Percentiles rank a stretch among this genome's conserved stretches.
phyloP scores from a whole-genome alignment of 2,113 vertebrate species.

The Osmerus eperlanus region DNA sequence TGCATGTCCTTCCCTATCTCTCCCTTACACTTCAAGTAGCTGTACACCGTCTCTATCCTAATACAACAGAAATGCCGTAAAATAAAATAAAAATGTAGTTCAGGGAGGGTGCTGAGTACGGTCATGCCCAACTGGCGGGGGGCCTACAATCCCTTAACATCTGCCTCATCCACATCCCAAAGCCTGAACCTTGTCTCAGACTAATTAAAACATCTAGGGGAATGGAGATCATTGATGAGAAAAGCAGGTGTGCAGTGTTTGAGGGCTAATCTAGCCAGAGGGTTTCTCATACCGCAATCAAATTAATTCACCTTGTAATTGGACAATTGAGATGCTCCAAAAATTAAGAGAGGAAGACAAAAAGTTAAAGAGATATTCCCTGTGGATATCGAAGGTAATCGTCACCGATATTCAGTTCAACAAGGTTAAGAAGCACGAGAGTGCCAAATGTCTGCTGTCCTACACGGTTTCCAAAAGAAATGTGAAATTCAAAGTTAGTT shows the following conservation, averaged over 20 bases:
- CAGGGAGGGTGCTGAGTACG: conserved; percentile 31
- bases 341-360: background rate
- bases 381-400: background rate
- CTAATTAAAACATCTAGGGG: conserved; percentile 55
- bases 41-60: background rate
- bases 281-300: conserved; percentile 21
- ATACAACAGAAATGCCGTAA: background rate
- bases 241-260: conserved; percentile 50
- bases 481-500: too few relatives aligned
- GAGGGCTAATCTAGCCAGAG: conserved; percentile 28
- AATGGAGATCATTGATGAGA: conserved; percentile 38
- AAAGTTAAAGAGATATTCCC: background rate
- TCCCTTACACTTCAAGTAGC: too few relatives aligned
- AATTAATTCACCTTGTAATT: conserved; percentile 45
- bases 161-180: conserved; percentile 39
- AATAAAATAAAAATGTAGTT: background rate
- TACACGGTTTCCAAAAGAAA: too few relatives aligned
- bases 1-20: too few relatives aligned
- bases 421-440: too few relatives aligned
- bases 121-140: conserved; percentile 22
- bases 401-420: background rate
- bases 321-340: conserved; percentile 7
- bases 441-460: too few relatives aligned
- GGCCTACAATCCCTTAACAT: conserved; percentile 39
- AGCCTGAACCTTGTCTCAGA: conserved; percentile 27